Percentiles rank a stretch among this genome's conserved stretches.
Conservation (phyloP, 2,113 vertebrate genomes). For the Bos indicus region DNA sequence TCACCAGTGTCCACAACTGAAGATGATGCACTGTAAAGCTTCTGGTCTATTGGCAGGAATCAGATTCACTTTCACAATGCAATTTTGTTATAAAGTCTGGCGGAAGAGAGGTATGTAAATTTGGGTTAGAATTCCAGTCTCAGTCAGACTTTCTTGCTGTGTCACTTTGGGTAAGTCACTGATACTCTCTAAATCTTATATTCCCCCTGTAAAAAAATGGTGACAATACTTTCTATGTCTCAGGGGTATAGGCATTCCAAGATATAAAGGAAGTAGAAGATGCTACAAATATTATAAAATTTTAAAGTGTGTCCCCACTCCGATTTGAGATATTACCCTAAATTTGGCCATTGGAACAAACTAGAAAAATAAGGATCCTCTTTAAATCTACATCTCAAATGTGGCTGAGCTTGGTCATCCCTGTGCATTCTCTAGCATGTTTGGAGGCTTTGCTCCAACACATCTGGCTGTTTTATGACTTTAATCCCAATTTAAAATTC, state of each 20-base stretch:
- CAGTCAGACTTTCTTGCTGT: neutral
- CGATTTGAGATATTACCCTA: neutral
- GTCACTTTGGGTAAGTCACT: neutral
- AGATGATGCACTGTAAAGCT: neutral
- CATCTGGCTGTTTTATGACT: conserved; percentile 49
- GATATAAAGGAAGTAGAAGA: neutral
- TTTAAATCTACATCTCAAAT: neutral
- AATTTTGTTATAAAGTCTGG: neutral
- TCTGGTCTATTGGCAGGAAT: neutral
- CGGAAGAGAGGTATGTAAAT: too few relatives aligned
- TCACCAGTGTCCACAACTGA: neutral
- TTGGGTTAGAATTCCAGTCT: neutral
- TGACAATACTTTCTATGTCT: neutral
- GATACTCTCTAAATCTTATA: neutral
- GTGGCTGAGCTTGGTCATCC: neutral
- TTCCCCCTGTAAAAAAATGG: neutral
- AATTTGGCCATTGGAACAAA: neutral
- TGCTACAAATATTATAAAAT: neutral
- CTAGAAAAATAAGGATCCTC: neutral
- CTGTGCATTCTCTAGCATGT: neutral
- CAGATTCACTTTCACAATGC: neutral
- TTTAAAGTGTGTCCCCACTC: neutral
- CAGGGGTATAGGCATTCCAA: neutral
- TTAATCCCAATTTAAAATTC: conserved; percentile 35
- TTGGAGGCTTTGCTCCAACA: conserved; percentile 4